These are phyloP conservation scores for Psephotus haematonotus DNA, from an alignment of 2,113 vertebrate species.

Conservation along the genomic window DNA sequence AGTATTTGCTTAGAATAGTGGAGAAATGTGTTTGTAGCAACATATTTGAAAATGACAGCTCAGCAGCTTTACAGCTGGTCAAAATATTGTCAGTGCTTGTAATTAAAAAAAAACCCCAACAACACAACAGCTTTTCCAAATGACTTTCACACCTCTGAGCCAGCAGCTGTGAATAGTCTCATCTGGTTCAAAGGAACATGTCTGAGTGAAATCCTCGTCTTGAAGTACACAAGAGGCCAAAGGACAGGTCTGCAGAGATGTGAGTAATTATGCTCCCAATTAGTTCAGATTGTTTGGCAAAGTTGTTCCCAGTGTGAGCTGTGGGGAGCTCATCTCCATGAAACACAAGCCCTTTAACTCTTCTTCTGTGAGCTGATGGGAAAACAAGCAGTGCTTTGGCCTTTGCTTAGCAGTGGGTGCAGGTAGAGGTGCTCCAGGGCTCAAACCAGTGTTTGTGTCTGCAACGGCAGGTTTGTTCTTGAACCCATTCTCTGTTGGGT, in stretches of 20 bases:
- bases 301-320: neutral
- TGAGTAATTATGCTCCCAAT: neutral
- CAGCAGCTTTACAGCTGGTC: neutral
- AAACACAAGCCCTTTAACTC: neutral
- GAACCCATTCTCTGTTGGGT: neutral
- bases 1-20: too few species aligned
- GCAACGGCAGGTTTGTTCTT: neutral
- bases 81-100: neutral
- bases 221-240: neutral
- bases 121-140: neutral
- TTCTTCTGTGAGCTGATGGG: neutral
- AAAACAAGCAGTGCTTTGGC: accelerated
- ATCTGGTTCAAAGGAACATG: neutral
- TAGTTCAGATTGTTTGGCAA: neutral
- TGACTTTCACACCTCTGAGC: neutral
- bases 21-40: neutral
- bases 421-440: neutral
- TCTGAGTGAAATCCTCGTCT: neutral
- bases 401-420: neutral
- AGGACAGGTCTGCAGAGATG: neutral
- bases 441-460: accelerated
- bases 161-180: neutral
- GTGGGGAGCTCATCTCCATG: neutral
- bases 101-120: neutral
- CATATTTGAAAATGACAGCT: neutral